Conservation (phyloP, 2,113 vertebrate species). For the Turnix velox region DNA sequence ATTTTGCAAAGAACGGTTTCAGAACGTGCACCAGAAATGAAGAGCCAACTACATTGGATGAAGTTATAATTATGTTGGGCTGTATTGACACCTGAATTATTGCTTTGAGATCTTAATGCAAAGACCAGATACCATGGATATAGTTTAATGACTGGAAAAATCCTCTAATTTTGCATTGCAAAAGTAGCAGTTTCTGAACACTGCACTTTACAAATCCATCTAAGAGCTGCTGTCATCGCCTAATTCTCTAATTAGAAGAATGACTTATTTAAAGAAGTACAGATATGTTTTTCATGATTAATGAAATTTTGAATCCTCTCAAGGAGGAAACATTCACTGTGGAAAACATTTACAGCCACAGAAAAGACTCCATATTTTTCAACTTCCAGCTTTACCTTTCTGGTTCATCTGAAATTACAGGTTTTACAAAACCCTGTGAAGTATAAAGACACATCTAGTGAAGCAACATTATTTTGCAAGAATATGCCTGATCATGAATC, state of each 20-base stretch:
- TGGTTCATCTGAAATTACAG: background rate
- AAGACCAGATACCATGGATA: background rate
- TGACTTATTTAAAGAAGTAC: background rate
- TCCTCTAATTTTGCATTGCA: background rate
- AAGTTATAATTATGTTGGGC: background rate
- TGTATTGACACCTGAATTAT: background rate
- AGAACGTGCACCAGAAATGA: background rate
- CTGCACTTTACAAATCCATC: background rate
- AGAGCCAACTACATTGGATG: background rate
- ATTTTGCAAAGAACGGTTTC: background rate
- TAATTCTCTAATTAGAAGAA: background rate
- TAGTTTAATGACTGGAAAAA: background rate
- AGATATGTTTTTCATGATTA: background rate
- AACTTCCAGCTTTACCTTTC: background rate
- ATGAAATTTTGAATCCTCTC: background rate
- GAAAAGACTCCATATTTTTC: background rate
- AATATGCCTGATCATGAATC: background rate
- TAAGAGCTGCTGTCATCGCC: background rate
- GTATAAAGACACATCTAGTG: background rate
- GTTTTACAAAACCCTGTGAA: background rate
- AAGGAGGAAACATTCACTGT: background rate
- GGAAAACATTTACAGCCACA: background rate
- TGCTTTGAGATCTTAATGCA: background rate
- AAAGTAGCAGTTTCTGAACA: background rate
- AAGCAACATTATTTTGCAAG: background rate